Evolutionary conservation across 2,797 vertebrate genomes (phyloP), one percentile per base, ranked within the genome.

Genomic region (Dipus sagitta): DNA sequence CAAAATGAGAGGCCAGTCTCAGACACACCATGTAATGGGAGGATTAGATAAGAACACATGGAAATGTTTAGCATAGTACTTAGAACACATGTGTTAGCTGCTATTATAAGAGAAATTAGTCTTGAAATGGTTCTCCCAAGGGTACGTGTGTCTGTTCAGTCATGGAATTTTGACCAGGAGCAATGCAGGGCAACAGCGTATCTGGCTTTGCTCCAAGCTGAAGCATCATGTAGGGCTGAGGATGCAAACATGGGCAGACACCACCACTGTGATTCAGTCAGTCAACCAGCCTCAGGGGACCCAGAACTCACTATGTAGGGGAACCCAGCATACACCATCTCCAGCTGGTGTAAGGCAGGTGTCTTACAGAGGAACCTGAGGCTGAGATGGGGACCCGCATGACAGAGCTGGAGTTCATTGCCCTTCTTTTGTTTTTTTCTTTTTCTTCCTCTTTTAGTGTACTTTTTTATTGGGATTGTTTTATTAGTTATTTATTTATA

Each of bases 301-400:
- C 23, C 64, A 65, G 78, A 34, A 32, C 32, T 72, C 14, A 14
- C 74, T 6, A 7, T 0, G 0, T 23, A 30, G 54, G 34, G 18
- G 6, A 23, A 17, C 8, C 4, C 67, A 6, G 20, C 30, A 11
- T 2, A 21, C 1, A 2, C 38, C 20, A 3, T 23, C 5, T 17
- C 38, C 64, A 30, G 6, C 68, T 34, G 17, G 52, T 38, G 3
- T 6, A 9, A 32, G 42, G 62, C 58, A 42, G 65, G 38, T 24
- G 0, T 9, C 38, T 26, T 23, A 17, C 38, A n/a, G 60, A 80
- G 88, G 68, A 21, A 9, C 62, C n/a, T n/a, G 54, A 76, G 67
- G 15, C 58, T 26, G 9, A 17, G 23, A 18, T 12, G 21, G 15
- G 52, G 0, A 34, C 21, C 38, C 0, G 11, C 17, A 3, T 6